Conservation (phyloP, 2,888 invertebrate species). For the Imbricaverruca yamaguchii region DNA sequence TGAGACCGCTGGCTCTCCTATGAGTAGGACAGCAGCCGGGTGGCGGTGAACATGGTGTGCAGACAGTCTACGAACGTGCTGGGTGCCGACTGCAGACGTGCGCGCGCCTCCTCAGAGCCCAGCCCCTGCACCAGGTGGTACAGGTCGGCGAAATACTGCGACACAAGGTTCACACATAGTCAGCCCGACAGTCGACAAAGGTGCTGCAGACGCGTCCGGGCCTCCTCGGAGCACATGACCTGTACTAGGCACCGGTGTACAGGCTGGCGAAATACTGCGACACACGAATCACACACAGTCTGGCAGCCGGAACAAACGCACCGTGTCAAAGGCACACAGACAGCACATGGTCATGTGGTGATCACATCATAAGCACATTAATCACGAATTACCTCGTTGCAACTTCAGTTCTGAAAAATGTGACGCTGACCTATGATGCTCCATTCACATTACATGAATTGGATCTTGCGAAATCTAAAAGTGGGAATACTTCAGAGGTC, state of each 20-base stretch:
- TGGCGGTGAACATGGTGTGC: not conserved
- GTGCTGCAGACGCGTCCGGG: conserved; percentile 25
- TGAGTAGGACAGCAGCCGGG: not conserved
- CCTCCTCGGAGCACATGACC: conserved; percentile 25
- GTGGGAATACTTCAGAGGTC: no score
- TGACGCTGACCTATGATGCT: no score
- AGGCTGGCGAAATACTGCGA: conserved; percentile 32
- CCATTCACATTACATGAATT: no score
- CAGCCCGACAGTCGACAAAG: not conserved
- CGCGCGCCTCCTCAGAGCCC: conserved; percentile 25
- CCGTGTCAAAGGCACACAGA: no score
- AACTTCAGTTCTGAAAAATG: no score
- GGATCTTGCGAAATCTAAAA: no score
- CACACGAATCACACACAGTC: no score
- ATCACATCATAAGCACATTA: no score
- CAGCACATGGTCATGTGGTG: no score
- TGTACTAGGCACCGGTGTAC: conserved; percentile 30
- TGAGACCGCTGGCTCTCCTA: not conserved
- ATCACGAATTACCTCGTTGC: no score
- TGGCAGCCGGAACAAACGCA: not conserved
- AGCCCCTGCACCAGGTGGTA: conserved; percentile 30
- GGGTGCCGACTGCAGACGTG: conserved; percentile 24
- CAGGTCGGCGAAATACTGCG: conserved; percentile 32
- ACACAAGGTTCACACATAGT: not conserved
- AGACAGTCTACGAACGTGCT: conserved; percentile 20